These are phyloP conservation scores for Cheilosia impressa DNA, from an alignment of 2,888 invertebrate genomes.

Conservation along the genomic window DNA sequence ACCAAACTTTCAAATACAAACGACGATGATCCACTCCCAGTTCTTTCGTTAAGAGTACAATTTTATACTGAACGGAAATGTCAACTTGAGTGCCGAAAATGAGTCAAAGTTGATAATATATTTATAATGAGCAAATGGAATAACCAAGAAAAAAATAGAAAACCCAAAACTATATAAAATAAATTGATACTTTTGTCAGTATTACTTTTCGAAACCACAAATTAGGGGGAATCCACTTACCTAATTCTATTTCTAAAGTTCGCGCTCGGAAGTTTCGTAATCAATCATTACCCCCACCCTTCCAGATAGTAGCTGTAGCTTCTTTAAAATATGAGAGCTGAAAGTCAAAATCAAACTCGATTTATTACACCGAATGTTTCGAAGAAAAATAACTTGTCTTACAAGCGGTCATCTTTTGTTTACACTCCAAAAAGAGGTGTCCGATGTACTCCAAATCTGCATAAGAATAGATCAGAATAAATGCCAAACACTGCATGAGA, in stretches of 20 bases:
- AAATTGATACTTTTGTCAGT: no score
- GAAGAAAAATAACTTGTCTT: not conserved
- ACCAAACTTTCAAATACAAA: no score
- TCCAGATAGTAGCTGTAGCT: not conserved
- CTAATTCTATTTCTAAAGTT: not conserved
- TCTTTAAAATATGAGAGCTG: not conserved
- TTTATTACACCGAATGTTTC: no score
- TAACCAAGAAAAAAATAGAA: no score
- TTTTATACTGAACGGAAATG: no score
- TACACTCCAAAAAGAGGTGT: not conserved
- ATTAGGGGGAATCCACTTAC: not conserved
- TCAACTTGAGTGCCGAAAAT: no score
- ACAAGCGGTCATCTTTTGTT: not conserved
- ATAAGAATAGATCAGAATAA: constrained; percentile 36
- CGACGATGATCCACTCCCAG: no score
- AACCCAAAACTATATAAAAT: no score
- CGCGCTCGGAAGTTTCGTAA: not conserved
- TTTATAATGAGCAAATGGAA: no score
- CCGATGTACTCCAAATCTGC: constrained; percentile 33
- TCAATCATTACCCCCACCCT: not conserved
- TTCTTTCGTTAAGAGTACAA: no score
- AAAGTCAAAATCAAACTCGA: not conserved
- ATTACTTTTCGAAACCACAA: no score
- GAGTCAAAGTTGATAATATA: no score
- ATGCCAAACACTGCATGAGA: constrained; percentile 31